These are phyloP conservation scores for Bombus haemorrhoidalis DNA, from an alignment of 1,140 invertebrate species.

Conservation along the genomic window DNA sequence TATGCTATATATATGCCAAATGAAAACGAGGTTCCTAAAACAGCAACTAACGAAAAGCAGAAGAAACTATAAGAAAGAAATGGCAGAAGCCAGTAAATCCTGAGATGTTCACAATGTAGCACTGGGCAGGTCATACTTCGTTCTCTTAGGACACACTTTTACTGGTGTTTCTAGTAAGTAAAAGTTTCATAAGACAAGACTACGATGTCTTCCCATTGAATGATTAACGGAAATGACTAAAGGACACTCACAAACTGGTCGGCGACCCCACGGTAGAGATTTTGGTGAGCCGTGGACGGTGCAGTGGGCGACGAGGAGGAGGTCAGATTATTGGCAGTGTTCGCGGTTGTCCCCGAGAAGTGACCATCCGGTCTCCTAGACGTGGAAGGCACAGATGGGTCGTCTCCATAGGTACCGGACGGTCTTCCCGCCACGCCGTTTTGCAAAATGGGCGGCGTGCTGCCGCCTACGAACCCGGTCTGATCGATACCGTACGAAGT, in stretches of 20 bases:
- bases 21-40: too few species aligned
- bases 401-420: slow-evolving; percentile 58
- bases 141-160: neutral
- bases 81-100: too few species aligned
- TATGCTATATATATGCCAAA: neutral
- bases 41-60: neutral
- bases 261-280: slow-evolving; percentile 66
- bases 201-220: neutral
- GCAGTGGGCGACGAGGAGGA: slow-evolving; percentile 44
- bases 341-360: slow-evolving; percentile 34
- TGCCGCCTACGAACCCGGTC: slow-evolving; percentile 39
- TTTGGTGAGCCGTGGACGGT: slow-evolving; percentile 54
- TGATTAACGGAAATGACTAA: neutral
- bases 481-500: slow-evolving; percentile 47
- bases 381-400: slow-evolving; percentile 72
- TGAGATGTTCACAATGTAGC: neutral
- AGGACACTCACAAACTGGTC: slow-evolving; percentile 74
- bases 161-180: neutral
- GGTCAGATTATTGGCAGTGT: slow-evolving; percentile 44
- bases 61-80: neutral
- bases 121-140: neutral
- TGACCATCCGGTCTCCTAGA: slow-evolving; percentile 68
- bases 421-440: slow-evolving; percentile 64
- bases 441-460: slow-evolving; percentile 46
- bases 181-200: neutral